Conservation (phyloP, 2,888 invertebrate species). For the Harpagoxenus sublaevis region DNA sequence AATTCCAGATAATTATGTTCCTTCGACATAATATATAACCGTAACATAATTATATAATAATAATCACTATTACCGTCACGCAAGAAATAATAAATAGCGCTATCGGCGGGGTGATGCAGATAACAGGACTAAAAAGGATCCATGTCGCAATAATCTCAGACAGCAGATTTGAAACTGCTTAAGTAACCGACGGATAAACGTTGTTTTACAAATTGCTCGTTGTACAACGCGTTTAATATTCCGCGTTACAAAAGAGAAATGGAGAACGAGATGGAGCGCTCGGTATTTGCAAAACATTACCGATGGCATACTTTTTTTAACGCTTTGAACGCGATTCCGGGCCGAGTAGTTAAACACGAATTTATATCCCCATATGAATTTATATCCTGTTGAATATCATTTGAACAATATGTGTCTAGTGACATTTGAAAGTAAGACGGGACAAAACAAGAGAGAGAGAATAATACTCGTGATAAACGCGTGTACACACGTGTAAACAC, state of each 20-base stretch:
- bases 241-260: neutral
- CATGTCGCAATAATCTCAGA: neutral
- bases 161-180: neutral
- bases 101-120: neutral
- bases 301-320: neutral
- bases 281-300: neutral
- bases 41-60: constrained; percentile 3
- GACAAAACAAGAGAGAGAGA: too few species aligned
- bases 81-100: constrained; percentile 14
- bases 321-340: neutral
- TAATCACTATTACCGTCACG: constrained; percentile 12
- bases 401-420: too few species aligned
- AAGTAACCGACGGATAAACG: neutral
- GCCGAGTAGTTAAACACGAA: neutral
- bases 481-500: too few species aligned
- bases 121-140: constrained; percentile 12
- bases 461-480: too few species aligned
- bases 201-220: neutral
- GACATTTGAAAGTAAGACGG: too few species aligned
- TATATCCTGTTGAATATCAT: too few species aligned
- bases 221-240: neutral
- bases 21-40: neutral
- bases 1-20: neutral
- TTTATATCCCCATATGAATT: too few species aligned
- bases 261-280: neutral